phyloP scores from a whole-genome alignment of 2,113 vertebrate genomes.

The Zosterops lateralis region DNA sequence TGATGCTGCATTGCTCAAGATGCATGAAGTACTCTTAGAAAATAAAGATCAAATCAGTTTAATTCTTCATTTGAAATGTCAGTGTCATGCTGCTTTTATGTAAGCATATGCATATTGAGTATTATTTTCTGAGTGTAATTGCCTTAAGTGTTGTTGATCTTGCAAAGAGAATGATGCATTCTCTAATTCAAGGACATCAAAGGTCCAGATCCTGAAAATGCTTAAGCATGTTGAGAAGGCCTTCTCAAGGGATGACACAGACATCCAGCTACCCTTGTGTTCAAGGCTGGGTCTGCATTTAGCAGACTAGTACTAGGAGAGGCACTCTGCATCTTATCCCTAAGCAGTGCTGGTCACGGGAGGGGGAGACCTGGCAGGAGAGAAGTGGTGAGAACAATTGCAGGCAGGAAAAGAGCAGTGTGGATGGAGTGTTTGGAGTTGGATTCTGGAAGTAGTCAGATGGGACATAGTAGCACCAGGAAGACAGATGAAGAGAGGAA shows the following conservation, averaged over 20 bases:
- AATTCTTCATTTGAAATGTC: slow-evolving; percentile 39
- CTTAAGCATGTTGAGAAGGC: neutral
- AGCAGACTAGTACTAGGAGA: neutral
- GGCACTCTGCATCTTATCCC: neutral
- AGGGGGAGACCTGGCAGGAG: neutral
- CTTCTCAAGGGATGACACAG: neutral
- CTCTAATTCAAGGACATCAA: slow-evolving; percentile 34
- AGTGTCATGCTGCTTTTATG: slow-evolving; percentile 44
- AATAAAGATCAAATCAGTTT: slow-evolving; percentile 40
- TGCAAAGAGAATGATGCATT: slow-evolving; percentile 15
- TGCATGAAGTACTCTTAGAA: slow-evolving; percentile 22
- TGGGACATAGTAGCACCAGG: neutral
- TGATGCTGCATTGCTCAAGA: slow-evolving; percentile 35
- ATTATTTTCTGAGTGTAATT: slow-evolving; percentile 41
- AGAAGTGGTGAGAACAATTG: neutral
- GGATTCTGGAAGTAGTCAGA: neutral
- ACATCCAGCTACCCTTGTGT: neutral
- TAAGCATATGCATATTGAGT: slow-evolving; percentile 13
- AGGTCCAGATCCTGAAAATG: neutral
- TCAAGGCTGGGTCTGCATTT: neutral
- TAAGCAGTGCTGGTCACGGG: neutral
- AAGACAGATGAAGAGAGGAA: neutral
- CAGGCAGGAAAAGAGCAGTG: neutral
- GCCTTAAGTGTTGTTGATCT: neutral
- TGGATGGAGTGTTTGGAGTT: neutral